A percentile compares a stretch with the other conserved stretches of the same genome.
Conservation (phyloP, 1,140 invertebrate genomes). For the Leptinotarsa defecta region DNA sequence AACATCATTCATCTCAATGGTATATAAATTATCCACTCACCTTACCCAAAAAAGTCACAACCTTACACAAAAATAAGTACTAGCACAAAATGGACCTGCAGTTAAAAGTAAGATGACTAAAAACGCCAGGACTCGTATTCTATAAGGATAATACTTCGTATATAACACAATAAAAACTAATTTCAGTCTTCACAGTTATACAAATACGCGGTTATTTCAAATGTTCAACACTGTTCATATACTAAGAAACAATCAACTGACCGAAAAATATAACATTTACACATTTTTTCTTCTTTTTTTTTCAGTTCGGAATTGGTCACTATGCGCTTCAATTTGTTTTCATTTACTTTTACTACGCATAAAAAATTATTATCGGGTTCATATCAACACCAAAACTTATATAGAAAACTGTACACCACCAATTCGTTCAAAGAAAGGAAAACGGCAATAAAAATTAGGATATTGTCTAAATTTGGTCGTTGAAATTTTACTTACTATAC, state of each 20-base stretch:
- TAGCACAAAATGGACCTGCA: constrained; percentile 30
- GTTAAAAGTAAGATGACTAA: constrained; percentile 34
- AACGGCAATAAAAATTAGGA: constrained; percentile 36
- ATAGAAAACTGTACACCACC: constrained; percentile 51
- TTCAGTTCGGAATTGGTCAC: constrained; percentile 48
- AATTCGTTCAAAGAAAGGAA: constrained; percentile 38
- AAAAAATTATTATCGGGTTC: constrained; percentile 40
- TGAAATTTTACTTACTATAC: constrained; percentile 28
- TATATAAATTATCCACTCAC: not conserved
- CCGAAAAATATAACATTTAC: constrained; percentile 55
- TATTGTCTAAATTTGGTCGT: constrained; percentile 35
- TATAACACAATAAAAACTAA: constrained; percentile 56
- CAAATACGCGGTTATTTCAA: constrained; percentile 51
- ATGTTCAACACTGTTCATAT: constrained; percentile 52
- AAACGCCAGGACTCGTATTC: constrained; percentile 36
- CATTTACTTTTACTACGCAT: constrained; percentile 34
- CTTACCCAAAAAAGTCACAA: constrained; percentile 39
- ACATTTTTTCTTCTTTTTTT: constrained; percentile 46
- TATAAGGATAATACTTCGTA: constrained; percentile 49
- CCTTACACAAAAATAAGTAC: constrained; percentile 36
- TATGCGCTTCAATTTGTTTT: constrained; percentile 33
- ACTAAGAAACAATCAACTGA: constrained; percentile 53
- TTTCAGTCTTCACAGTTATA: constrained; percentile 56
- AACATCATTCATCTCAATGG: not conserved
- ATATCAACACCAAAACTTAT: constrained; percentile 47